These are phyloP conservation scores for Cinara cedri DNA, from an alignment of 2,888 invertebrate species.

Conservation along the genomic window DNA sequence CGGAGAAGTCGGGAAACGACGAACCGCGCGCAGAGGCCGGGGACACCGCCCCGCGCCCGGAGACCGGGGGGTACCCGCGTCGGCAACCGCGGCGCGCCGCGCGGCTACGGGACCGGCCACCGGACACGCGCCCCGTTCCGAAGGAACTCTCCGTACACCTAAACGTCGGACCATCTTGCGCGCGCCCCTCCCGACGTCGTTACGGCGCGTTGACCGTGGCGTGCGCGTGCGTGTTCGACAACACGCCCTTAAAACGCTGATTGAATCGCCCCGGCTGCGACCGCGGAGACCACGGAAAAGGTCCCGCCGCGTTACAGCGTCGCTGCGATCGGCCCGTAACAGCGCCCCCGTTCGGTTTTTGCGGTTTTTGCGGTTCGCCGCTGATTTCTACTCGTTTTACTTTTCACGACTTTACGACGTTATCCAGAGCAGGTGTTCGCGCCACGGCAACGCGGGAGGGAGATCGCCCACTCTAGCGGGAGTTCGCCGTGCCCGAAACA, in stretches of 20 bases:
- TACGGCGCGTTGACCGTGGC: no score
- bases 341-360: no score
- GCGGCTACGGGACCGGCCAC: not conserved
- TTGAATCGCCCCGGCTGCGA: not conserved
- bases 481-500: no score
- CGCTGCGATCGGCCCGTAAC: no score
- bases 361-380: no score
- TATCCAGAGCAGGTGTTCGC: no score
- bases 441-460: no score
- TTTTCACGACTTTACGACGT: no score
- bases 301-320: not conserved
- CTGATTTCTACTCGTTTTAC: no score
- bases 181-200: no score
- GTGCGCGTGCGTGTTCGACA: not conserved
- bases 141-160: not conserved
- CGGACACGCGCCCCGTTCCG: not conserved
- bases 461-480: no score
- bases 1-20: no score
- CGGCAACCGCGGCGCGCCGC: not conserved
- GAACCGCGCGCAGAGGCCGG: not conserved
- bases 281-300: constrained; percentile 6
- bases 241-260: constrained; percentile 24
- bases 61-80: not conserved
- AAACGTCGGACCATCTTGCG: not conserved
- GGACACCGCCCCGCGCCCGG: not conserved